Evolutionary conservation across 1,140 invertebrate genomes (phyloP).

Genomic region (Melipona quadrifasciata): DNA sequence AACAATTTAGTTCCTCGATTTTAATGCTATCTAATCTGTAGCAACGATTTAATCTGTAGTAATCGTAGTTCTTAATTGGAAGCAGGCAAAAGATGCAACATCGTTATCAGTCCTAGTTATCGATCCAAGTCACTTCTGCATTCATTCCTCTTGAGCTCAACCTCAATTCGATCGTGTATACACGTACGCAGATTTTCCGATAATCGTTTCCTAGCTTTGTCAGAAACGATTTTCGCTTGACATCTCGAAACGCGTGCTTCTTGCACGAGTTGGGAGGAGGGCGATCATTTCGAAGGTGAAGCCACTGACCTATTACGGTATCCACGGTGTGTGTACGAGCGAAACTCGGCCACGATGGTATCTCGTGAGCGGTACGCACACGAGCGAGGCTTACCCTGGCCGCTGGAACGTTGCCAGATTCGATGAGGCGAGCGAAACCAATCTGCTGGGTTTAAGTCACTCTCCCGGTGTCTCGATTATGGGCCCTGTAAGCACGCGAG

Average conservation of each 20-base stretch:
- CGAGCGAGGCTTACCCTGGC: constrained; percentile 11
- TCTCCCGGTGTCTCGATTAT: constrained; percentile 32
- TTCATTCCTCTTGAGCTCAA: background rate
- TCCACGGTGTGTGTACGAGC: constrained; percentile 8
- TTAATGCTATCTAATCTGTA: too few species aligned
- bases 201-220: background rate
- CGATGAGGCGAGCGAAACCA: constrained; percentile 57
- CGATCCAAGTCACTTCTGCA: background rate
- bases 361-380: constrained; percentile 26
- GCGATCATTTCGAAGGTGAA: background rate
- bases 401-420: constrained; percentile 54
- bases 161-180: background rate
- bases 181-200: constrained; percentile 4
- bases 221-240: background rate
- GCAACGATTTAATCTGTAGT: too few species aligned
- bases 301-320: constrained; percentile 11
- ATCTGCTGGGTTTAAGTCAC: constrained; percentile 61
- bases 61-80: too few species aligned
- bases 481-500: constrained; percentile 18
- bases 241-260: background rate
- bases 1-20: background rate
- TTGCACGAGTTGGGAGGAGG: background rate
- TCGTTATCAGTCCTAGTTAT: too few species aligned
- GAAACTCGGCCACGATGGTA: constrained; percentile 45
- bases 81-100: background rate